These are phyloP conservation scores for Polyommatus iphigenia DNA, from an alignment of 2,888 invertebrate species.

Conservation along the genomic window DNA sequence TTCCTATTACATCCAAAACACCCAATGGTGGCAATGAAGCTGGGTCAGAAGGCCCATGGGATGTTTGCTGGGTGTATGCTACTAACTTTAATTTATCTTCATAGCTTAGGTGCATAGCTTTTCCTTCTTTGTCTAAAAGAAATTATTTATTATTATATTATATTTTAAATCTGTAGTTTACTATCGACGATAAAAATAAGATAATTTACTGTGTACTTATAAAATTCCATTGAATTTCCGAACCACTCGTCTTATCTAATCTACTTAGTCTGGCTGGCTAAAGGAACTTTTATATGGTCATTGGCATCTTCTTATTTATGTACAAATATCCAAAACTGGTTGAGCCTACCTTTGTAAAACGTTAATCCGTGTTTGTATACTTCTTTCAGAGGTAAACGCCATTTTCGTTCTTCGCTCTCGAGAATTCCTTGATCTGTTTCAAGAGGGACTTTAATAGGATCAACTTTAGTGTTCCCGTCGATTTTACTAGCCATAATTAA, in stretches of 20 bases:
- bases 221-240: not conserved
- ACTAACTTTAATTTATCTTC: conserved; percentile 95
- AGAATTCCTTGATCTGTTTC: conserved; percentile 75
- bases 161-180: not conserved
- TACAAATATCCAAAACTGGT: not conserved
- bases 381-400: conserved; percentile 86
- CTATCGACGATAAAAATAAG: not conserved
- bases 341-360: conserved; percentile 93
- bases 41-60: conserved; percentile 89
- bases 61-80: conserved; percentile 95
- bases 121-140: conserved; percentile 94
- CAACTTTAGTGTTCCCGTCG: conserved; percentile 59
- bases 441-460: conserved; percentile 65
- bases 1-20: conserved; percentile 96
- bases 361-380: conserved; percentile 93
- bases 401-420: conserved; percentile 79
- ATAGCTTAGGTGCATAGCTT: conserved; percentile 96
- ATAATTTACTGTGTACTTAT: not conserved
- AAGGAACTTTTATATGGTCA: not conserved
- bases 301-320: not conserved
- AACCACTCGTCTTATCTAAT: not conserved
- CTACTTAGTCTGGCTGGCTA: not conserved
- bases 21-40: conserved; percentile 90
- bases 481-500: conserved; percentile 55
- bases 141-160: not conserved